phyloP scores from a whole-genome alignment of 2,797 vertebrate species.

The Takifugu ocellatus region DNA sequence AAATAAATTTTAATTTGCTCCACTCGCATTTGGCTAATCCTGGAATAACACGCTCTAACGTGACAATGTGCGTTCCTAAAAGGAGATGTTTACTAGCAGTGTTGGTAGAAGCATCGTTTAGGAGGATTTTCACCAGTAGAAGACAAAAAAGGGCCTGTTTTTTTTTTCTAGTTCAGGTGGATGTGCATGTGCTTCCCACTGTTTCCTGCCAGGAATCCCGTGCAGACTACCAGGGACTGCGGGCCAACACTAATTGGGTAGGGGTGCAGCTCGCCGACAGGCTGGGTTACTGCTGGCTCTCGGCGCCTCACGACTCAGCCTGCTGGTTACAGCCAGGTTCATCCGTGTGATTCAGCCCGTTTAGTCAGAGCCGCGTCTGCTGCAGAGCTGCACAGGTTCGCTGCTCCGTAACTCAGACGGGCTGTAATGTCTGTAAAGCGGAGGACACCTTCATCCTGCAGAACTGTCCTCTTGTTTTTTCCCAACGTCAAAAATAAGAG shows the following conservation, averaged over 20 bases:
- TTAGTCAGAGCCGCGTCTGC: constrained; percentile 1
- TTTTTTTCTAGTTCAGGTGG: constrained; percentile 38
- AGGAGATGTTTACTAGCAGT: neutral
- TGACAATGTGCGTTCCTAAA: neutral
- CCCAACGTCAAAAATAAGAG: too few relatives aligned
- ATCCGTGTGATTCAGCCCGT: constrained; percentile 4
- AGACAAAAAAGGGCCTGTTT: constrained; percentile 15
- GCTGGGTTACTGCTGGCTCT: constrained; percentile 23
- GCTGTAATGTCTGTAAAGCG: neutral
- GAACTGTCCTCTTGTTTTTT: neutral
- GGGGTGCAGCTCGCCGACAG: constrained; percentile 26
- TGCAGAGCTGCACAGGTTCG: constrained; percentile 3
- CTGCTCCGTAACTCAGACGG: neutral
- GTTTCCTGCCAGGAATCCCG: constrained; percentile 28
- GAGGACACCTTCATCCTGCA: neutral
- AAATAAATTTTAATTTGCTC: constrained; percentile 16
- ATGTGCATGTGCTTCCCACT: constrained; percentile 27
- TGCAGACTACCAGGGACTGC: constrained; percentile 1
- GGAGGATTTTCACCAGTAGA: constrained; percentile 22
- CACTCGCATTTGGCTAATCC: neutral
- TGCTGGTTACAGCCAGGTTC: constrained; percentile 7
- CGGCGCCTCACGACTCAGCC: constrained; percentile 18
- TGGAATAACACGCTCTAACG: neutral
- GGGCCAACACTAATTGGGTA: constrained; percentile 41
- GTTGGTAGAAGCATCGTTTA: constrained; percentile 9